Evolutionary conservation across 2,797 vertebrate species (phyloP).

Genomic region (Erithacus rubecula): DNA sequence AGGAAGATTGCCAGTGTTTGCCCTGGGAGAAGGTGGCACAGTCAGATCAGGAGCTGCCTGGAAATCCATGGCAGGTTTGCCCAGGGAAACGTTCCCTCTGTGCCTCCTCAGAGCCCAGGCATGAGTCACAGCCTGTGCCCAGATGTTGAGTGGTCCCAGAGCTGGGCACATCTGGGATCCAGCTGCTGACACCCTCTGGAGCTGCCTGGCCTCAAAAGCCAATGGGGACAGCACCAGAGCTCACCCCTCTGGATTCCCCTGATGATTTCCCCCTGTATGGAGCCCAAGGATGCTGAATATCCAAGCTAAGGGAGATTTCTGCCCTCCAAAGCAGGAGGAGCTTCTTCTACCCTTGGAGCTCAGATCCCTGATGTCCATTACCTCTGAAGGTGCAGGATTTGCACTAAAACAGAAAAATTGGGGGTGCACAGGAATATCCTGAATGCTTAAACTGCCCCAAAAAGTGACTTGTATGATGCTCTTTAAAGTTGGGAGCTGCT

Average conservation of each 20-base stretch:
- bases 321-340: background rate
- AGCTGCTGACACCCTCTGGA: constrained; percentile 27
- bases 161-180: constrained; percentile 67
- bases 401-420: background rate
- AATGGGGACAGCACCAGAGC: background rate
- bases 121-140: constrained; percentile 27
- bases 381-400: background rate
- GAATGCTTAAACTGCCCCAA: background rate
- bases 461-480: background rate
- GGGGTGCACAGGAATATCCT: background rate
- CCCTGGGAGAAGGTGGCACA: background rate
- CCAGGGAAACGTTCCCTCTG: background rate
- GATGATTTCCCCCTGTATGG: background rate
- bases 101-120: constrained; percentile 10
- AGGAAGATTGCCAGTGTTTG: background rate
- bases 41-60: background rate
- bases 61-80: background rate
- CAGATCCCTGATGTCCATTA: background rate
- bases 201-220: background rate
- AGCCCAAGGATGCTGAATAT: background rate
- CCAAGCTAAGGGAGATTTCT: background rate
- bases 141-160: constrained; percentile 36
- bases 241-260: background rate
- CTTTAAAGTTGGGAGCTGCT: background rate
- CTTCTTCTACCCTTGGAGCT: background rate